Base-by-base conservation (phyloP, 2,797 vertebrate species). In the Thunnus albacares region DNA sequence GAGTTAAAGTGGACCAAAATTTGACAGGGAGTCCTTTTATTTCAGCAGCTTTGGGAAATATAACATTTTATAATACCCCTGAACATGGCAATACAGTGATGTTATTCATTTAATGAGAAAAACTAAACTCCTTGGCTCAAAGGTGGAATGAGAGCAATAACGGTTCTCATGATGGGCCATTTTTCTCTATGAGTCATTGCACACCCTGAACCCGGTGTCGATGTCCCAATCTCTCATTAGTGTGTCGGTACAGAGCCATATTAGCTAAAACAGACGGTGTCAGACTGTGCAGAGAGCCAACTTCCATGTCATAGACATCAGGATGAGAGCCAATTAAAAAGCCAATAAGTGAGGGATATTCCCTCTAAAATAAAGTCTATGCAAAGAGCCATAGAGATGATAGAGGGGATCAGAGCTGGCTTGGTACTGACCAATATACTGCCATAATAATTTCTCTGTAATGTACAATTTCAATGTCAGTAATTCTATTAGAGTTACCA, bases 61-160 rank as follows among this genome's bases (percentile, higher is more conserved):
- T 80, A 73, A 80, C 49, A 53, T 80, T 87, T 88, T 85, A 81
- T 71, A 82, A 75, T 64, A 66, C 83, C 65, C 71, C 66, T 57
- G 82, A 70, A 92, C 75, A 52, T 58, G 59, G 66, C 67, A 73
- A 72, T 79, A 66, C 69, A 69, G 61, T 38, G 51, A 81, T 85
- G 80, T 73, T 90, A 80, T 88, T 88, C 82, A 84, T 90, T 91
- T 90, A 88, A 88, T 86, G 91, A 90, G 88, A 86, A 82, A 82
- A 87, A 81, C 66, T 56, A 81, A 89, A 86, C 73, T 84, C 80
- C 80, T 59, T 73, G 83, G 81, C 87, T 87, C 86, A 70, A 82
- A 89, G 88, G 82, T 82, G 78, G 81, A 90, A 82, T 70, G 82
- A 86, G 84, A 87, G 75, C 86, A 71, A 64, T 91, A 89, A 90